Evolutionary conservation across 1,140 invertebrate species (phyloP), one percentile per base, ranked within the genome.

Genomic region (Drosophila pallidifrons): DNA sequence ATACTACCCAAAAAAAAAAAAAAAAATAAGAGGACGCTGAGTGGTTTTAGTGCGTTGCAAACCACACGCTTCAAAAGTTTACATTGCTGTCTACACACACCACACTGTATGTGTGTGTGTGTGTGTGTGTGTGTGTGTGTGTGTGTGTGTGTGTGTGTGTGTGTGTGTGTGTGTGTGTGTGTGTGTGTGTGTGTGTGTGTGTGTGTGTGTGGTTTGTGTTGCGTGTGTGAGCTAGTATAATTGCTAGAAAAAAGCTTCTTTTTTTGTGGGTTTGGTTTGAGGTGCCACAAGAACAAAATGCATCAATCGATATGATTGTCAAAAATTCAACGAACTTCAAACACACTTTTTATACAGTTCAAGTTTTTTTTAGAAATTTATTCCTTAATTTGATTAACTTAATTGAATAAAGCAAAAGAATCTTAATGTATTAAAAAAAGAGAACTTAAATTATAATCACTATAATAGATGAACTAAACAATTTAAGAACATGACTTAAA

Each of bases 31-130:
- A n/a, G 10, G 28, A 38, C 45, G 8, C 35, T 55, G 35, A 59
- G 20, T 38, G 71, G 13, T 52, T 60, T 45, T 52, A 59, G 46
- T 68, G 55, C 64, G 43, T 67, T 73, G 55, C 57, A 77, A 81
- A 71, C 66, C 70, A 63, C 54, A 85, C 81, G 77, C 77, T 85
- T 76, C 55, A 73, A 79, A 71, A 81, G 68, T 76, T 79, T 79
- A 59, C 67, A 64, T 64, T 52, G 32, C 49, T 35, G 7, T 45
- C 20, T 20, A 58, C 38, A 43, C 38, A 58, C 20, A 8, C 30
- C 30, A 32, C 30, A 32, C 1, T 16, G 49, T n/a, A n/a, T n/a
- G 41, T 13, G 30, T 59, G 16, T 45, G 57, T 38, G 7, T 15
- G 28, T 13, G 55, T 52, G 65, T 75, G 67, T 75, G 58, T 49